Conservation (phyloP, 2,797 vertebrate species). For the Sphaeramia orbicularis region DNA sequence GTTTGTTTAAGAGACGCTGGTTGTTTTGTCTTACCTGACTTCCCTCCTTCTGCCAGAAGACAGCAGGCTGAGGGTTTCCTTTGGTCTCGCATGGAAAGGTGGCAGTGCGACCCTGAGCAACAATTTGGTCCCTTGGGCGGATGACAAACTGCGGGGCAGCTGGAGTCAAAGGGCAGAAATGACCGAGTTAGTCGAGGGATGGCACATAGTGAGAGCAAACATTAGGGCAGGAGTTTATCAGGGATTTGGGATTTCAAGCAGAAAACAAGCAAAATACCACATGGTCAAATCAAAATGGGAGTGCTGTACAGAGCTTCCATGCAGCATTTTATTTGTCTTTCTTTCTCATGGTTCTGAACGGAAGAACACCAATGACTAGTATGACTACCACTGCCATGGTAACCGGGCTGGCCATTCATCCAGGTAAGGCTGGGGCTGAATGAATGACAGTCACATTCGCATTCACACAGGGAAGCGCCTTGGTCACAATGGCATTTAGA, state of each 20-base stretch:
- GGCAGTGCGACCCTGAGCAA: conserved; percentile 94
- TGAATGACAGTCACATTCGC: conserved; percentile 82
- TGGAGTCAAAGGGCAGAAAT: conserved; percentile 73
- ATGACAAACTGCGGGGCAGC: conserved; percentile 98
- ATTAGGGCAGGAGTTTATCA: conserved; percentile 19
- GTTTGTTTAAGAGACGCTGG: too few relatives aligned
- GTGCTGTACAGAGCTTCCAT: conserved; percentile 78
- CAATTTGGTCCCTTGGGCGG: conserved; percentile 97
- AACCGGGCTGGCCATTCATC: conserved; percentile 84
- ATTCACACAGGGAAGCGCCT: conserved; percentile 66
- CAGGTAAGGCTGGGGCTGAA: conserved; percentile 72
- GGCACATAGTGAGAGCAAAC: conserved; percentile 1
- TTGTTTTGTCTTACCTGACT: conserved; percentile 90
- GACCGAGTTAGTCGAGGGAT: conserved; percentile 37
- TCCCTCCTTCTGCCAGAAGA: conserved; percentile 99
- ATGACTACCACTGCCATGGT: conserved; percentile 61
- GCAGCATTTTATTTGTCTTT: conserved; percentile 63
- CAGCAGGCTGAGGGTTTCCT: conserved; percentile 97
- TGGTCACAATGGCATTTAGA: conserved; percentile 55
- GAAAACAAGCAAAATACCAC: conserved; percentile 64
- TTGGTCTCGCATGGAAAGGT: conserved; percentile 98
- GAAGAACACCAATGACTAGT: conserved; percentile 56
- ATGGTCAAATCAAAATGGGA: conserved; percentile 62
- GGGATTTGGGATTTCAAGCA: conserved; percentile 64
- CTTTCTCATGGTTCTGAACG: conserved; percentile 50